These are phyloP conservation scores for Nebria brevicollis DNA, from an alignment of 2,888 invertebrate genomes.

Conservation along the genomic window DNA sequence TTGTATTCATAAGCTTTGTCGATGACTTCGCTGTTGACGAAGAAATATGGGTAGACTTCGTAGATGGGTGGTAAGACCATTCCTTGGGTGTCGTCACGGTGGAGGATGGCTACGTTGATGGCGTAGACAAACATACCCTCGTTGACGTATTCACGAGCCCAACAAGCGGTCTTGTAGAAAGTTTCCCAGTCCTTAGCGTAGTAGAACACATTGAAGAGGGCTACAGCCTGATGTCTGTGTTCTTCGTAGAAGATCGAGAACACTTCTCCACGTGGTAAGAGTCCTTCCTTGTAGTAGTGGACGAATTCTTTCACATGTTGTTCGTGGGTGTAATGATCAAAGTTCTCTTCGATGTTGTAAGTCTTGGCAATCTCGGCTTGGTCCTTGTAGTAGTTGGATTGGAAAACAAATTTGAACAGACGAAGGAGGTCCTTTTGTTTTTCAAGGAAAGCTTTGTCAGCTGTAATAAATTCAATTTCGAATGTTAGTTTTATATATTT, in stretches of 20 bases:
- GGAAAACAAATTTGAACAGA: slow-evolving; percentile 71
- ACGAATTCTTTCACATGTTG: slow-evolving; percentile 66
- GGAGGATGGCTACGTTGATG: slow-evolving; percentile 70
- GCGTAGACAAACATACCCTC: slow-evolving; percentile 77
- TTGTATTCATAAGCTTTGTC: slow-evolving; percentile 72
- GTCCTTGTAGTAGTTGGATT: slow-evolving; percentile 68
- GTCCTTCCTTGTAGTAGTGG: slow-evolving; percentile 66
- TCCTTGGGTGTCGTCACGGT: slow-evolving; percentile 72
- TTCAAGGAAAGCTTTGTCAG: slow-evolving; percentile 51
- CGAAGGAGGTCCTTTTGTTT: slow-evolving; percentile 65
- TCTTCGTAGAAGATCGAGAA: slow-evolving; percentile 71
- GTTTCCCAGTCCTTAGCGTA: slow-evolving; percentile 77
- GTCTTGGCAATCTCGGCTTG: slow-evolving; percentile 67
- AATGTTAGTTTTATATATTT: not conserved
- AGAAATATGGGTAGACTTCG: slow-evolving; percentile 78
- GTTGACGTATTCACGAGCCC: slow-evolving; percentile 74
- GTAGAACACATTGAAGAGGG: slow-evolving; percentile 74
- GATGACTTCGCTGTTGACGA: slow-evolving; percentile 75
- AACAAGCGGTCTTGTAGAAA: slow-evolving; percentile 75
- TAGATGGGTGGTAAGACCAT: slow-evolving; percentile 76
- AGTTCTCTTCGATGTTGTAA: slow-evolving; percentile 70
- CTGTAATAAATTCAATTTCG: slow-evolving; percentile 25
- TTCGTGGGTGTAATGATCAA: slow-evolving; percentile 64
- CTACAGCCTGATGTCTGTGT: slow-evolving; percentile 71
- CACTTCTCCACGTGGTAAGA: slow-evolving; percentile 70